Base-by-base conservation (phyloP, 2,797 vertebrate species). In the Myotis myotis region DNA sequence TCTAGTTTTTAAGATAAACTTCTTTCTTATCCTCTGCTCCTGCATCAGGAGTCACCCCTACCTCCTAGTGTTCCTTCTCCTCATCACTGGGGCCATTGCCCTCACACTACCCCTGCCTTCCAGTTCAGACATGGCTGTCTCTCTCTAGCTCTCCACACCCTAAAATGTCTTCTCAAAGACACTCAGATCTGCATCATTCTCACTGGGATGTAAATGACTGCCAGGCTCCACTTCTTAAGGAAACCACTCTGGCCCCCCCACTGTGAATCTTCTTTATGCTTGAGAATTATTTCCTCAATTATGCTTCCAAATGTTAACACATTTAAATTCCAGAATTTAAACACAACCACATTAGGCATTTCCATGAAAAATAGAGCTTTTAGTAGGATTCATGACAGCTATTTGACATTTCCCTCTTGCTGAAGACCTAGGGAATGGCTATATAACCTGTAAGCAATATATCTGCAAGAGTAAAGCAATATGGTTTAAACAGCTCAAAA, bases 201-300 rank as follows among this genome's bases (percentile, higher is more conserved):
- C 5, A 1, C 25, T 25, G 66, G 15, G 11, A 41, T 44, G 17
- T 53, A 47, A 36, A 10, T 62, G 23, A 41, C 74, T 53, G 9
- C 30, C n/a, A 3, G 3, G 51, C 12, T 30, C 16, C 23, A 30
- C 8, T 36, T 53, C n/a, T 89, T 28, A 47, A 85, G 30, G 23
- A 62, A 64, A 22, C 51, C 4, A 28, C 28, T 89, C 53, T 16
- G 2, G 80, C 91, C 3, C 20, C 20, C 94, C 84, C 30, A 64
- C 23, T 86, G 94, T 71, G 82, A 91, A 72, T 94, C 33, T 81
- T 51, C 68, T 72, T 83, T 94, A 33, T 7, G 6, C 88, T 82
- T 70, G 64, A 92, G 92, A 95, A 68, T 96, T 81, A 96, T 96
- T 92, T 95, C 51, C 76, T 95, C 88, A 91, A 87, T 94, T 96